Percentiles rank a stretch among this genome's conserved stretches.
phyloP scores from a whole-genome alignment of 2,888 invertebrate species.

The Phania funesta region DNA sequence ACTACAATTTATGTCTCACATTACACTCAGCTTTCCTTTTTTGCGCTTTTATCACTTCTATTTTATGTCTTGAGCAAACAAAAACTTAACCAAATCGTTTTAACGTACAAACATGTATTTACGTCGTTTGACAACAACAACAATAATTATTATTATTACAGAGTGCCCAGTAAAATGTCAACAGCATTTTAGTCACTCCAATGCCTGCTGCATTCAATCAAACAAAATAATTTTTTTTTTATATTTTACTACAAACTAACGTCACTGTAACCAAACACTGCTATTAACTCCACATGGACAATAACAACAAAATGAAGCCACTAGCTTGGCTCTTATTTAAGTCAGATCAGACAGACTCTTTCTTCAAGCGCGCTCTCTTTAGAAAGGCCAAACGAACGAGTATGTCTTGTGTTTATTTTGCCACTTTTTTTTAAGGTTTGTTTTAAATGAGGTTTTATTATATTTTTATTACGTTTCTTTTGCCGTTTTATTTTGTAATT shows the following conservation, averaged over 20 bases:
- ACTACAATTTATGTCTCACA: slow-evolving; percentile 59
- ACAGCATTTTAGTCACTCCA: slow-evolving; percentile 54
- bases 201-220: slow-evolving; percentile 27
- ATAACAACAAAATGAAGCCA: slow-evolving; percentile 19
- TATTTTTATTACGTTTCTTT: slow-evolving; percentile 41
- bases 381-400: slow-evolving; percentile 38
- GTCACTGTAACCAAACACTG: slow-evolving; percentile 23
- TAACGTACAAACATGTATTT: slow-evolving; percentile 20
- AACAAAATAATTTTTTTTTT: slow-evolving; percentile 8
- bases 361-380: slow-evolving; percentile 43
- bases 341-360: slow-evolving; percentile 27
- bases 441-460: slow-evolving; percentile 23
- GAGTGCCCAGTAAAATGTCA: slow-evolving; percentile 59
- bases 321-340: slow-evolving; percentile 31
- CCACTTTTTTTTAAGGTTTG: slow-evolving; percentile 27
- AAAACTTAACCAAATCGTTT: slow-evolving; percentile 6
- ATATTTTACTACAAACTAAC: slow-evolving; percentile 36
- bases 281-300: neutral
- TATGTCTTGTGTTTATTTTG: slow-evolving; percentile 39
- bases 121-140: slow-evolving; percentile 10
- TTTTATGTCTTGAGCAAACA: slow-evolving; percentile 44
- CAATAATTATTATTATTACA: neutral
- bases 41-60: slow-evolving; percentile 13
- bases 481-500: slow-evolving; percentile 42
- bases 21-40: slow-evolving; percentile 48